These are phyloP conservation scores for Leptonema lineaticorne DNA, from an alignment of 1,140 invertebrate species.

Conservation along the genomic window DNA sequence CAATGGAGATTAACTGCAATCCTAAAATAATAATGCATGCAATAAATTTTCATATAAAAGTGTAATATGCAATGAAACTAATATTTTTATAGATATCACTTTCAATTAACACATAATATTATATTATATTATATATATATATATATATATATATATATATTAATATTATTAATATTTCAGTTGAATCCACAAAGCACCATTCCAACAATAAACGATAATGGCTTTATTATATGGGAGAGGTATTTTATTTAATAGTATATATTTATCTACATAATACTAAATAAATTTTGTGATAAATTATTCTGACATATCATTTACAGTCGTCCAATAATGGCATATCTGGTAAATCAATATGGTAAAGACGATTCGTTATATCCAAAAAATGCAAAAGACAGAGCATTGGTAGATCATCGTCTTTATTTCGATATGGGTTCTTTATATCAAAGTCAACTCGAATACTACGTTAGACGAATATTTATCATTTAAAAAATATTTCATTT, in stretches of 20 bases:
- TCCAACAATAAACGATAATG: slow-evolving; percentile 65
- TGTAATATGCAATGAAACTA: too few species aligned
- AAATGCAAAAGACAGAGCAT: slow-evolving; percentile 62
- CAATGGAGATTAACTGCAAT: too few species aligned
- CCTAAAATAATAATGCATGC: too few species aligned
- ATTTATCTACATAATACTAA: not conserved
- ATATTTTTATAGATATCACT: too few species aligned
- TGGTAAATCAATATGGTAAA: slow-evolving; percentile 70
- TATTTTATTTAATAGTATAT: slow-evolving; percentile 36
- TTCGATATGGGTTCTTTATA: slow-evolving; percentile 73
- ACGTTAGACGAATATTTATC: slow-evolving; percentile 49
- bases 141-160: not conserved
- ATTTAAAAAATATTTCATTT: too few species aligned
- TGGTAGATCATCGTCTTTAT: slow-evolving; percentile 70
- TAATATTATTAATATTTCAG: slow-evolving; percentile 22
- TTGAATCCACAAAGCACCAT: slow-evolving; percentile 58
- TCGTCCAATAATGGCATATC: slow-evolving; percentile 70
- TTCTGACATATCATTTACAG: slow-evolving; percentile 47
- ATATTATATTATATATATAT: slow-evolving; percentile 19
- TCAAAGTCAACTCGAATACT: slow-evolving; percentile 54
- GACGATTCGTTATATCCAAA: slow-evolving; percentile 68
- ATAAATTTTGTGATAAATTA: slow-evolving; percentile 7
- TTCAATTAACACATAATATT: too few species aligned
- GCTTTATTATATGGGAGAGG: slow-evolving; percentile 61
- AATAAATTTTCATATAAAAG: too few species aligned